Evolutionary conservation across 2,797 vertebrate species (phyloP).

Genomic region (Botia kubotai): DNA sequence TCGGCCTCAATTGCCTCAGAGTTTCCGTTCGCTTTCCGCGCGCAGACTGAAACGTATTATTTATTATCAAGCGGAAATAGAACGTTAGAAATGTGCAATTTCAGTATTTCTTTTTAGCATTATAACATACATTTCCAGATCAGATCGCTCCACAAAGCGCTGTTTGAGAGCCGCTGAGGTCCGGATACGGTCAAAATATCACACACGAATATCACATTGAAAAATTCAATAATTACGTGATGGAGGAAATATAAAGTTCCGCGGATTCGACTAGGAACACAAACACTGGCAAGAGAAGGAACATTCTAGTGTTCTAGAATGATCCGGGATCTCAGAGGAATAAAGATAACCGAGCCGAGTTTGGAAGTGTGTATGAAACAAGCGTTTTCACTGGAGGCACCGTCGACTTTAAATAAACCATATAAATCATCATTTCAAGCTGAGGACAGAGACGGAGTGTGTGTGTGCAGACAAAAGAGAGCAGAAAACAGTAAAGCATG

Average conservation of each 20-base stretch:
- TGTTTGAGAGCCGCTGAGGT: no score
- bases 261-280: background rate
- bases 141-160: no score
- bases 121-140: no score
- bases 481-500: conserved; percentile 49
- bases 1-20: no score
- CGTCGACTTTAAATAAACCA: conserved; percentile 49
- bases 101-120: no score
- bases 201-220: background rate
- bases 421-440: conserved; percentile 58
- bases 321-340: conserved; percentile 9
- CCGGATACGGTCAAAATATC: background rate
- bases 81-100: background rate
- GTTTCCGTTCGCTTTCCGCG: no score
- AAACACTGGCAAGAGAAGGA: conserved; percentile 25
- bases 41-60: background rate
- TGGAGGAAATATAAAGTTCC: background rate
- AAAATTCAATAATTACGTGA: background rate
- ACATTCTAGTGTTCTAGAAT: conserved; percentile 10
- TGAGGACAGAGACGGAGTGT: conserved; percentile 27
- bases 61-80: background rate
- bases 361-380: conserved; percentile 16
- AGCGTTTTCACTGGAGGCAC: conserved; percentile 41
- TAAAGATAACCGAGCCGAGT: conserved; percentile 14
- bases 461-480: conserved; percentile 46